Evolutionary conservation across 2,113 vertebrate genomes (phyloP).

Genomic region (Aegotheles bennettii): DNA sequence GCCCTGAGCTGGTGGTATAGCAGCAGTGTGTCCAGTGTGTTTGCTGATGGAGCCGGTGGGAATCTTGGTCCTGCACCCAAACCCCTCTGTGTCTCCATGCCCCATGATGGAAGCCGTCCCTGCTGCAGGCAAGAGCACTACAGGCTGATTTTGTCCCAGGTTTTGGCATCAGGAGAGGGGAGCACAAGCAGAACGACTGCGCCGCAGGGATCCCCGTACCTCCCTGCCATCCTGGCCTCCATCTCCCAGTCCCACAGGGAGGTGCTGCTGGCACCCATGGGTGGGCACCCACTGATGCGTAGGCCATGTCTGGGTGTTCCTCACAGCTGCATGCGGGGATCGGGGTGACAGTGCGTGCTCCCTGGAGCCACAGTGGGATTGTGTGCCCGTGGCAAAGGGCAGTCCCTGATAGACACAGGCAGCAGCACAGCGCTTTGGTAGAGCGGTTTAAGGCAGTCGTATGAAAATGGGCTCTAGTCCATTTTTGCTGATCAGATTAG

Average conservation of each 20-base stretch:
- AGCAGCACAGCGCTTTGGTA: background rate
- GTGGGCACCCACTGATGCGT: rapidly evolving
- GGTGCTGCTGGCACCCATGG: background rate
- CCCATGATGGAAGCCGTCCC: background rate
- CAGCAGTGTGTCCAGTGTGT: background rate
- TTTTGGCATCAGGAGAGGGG: background rate
- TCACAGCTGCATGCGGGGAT: background rate
- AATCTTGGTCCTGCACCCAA: background rate
- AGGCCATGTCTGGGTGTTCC: background rate
- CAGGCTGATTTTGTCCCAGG: background rate
- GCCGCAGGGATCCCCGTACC: background rate
- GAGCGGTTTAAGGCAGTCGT: background rate
- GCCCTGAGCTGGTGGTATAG: background rate
- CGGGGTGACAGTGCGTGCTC: too few species aligned
- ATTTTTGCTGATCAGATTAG: background rate
- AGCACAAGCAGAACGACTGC: background rate
- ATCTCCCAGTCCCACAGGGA: background rate
- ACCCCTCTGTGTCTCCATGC: background rate
- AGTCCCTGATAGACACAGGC: background rate
- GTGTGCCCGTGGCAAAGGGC: background rate
- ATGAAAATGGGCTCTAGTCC: background rate
- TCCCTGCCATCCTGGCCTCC: background rate
- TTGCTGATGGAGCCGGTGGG: background rate
- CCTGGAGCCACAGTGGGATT: rapidly evolving
- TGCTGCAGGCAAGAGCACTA: rapidly evolving